These are phyloP conservation scores for Falco novaeseelandiae DNA, from an alignment of 2,797 vertebrate species.

Conservation along the genomic window DNA sequence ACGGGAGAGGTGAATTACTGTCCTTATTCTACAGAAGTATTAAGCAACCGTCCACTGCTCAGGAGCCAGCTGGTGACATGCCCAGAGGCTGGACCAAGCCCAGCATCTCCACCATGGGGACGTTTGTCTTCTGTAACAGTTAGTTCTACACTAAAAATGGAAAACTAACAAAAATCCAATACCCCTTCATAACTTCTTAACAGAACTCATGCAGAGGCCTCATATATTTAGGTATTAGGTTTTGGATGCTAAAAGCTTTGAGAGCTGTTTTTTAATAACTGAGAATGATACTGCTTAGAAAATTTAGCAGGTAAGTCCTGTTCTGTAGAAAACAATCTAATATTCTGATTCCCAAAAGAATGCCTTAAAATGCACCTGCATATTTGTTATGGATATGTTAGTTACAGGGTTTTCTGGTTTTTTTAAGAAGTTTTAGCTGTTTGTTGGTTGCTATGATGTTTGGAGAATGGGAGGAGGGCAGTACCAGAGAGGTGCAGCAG, in stretches of 20 bases:
- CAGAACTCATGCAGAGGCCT: background rate
- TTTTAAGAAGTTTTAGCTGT: background rate
- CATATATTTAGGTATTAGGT: background rate
- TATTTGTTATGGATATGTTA: background rate
- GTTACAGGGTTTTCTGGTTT: background rate
- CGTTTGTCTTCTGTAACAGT: background rate
- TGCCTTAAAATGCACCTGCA: background rate
- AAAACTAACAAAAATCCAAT: background rate
- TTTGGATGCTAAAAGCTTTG: conserved; percentile 2
- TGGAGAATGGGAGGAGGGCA: background rate
- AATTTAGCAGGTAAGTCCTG: background rate
- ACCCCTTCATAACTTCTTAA: background rate
- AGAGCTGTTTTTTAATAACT: background rate
- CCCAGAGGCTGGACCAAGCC: background rate
- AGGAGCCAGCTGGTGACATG: background rate
- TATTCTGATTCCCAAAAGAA: background rate
- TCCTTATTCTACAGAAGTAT: background rate
- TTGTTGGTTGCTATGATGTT: background rate
- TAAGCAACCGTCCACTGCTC: background rate
- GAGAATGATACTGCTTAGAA: background rate
- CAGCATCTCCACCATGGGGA: background rate
- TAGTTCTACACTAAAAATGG: background rate
- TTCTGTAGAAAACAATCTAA: background rate
- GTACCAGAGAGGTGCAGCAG: background rate
- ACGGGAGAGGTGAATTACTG: background rate